phyloP scores from a whole-genome alignment of 1,140 invertebrate species.

The Drosophila melanogaster region Release_6_plus_ISO1_MT NT_033777.3:29206501-29207000 shows the following conservation, averaged over 20 bases:
- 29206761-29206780: constrained; percentile 22
- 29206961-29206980: constrained; percentile 69
- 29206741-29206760: not conserved
- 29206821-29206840: constrained; percentile 47
- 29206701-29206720: constrained; percentile 44
- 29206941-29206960: constrained; percentile 59
- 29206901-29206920: constrained; percentile 31
- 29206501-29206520: too few relatives aligned
- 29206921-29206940: constrained; percentile 7
- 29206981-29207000: constrained; percentile 61
- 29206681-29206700: constrained; percentile 44
- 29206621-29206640: not conserved
- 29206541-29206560: too few relatives aligned
- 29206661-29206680: constrained; percentile 43
- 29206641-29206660: constrained; percentile 5
- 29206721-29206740: constrained; percentile 23
- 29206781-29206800: constrained; percentile 24
- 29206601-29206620: not conserved
- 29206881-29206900: constrained; percentile 1
- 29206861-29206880: constrained; percentile 65
- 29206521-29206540: too few relatives aligned
- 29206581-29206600: too few relatives aligned
- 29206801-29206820: constrained; percentile 18
- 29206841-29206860: constrained; percentile 47
- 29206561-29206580: too few relatives aligned